Evolutionary conservation across 53 echinoderm and acorn worm genomes (phyloP).

Genomic region (Mesocentrotus franciscanus): DNA sequence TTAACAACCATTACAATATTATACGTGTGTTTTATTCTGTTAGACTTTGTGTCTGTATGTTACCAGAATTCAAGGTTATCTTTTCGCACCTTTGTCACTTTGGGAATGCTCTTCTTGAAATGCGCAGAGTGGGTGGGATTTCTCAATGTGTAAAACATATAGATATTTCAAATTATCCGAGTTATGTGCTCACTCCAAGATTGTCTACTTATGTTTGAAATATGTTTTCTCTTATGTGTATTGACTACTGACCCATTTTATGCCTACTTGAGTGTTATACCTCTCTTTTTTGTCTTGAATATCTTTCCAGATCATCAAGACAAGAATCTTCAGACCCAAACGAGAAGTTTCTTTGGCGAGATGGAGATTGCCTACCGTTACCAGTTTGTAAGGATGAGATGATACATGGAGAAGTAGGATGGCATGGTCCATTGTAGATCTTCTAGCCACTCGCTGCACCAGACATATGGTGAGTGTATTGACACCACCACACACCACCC

Average conservation of each 20-base stretch:
- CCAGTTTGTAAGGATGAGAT: slow-evolving; percentile 5
- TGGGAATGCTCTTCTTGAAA: too few relatives aligned
- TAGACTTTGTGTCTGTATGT: too few relatives aligned
- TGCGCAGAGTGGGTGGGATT: too few relatives aligned
- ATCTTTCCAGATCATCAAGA: not conserved
- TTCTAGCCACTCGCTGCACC: not conserved
- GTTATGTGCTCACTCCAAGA: too few relatives aligned
- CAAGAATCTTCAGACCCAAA: not conserved
- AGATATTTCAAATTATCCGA: too few relatives aligned
- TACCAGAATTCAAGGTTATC: too few relatives aligned
- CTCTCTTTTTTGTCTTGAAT: not conserved
- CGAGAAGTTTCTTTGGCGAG: not conserved
- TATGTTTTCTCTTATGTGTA: not conserved
- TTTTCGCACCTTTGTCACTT: too few relatives aligned
- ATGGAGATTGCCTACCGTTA: not conserved
- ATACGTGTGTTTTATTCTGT: too few relatives aligned
- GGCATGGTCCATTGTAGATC: slow-evolving; percentile 3
- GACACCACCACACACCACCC: too few relatives aligned
- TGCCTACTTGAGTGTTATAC: not conserved
- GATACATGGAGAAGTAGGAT: not conserved
- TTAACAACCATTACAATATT: too few relatives aligned
- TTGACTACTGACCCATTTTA: not conserved
- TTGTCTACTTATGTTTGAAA: too few relatives aligned
- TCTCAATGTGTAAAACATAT: too few relatives aligned
- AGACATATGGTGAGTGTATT: not conserved